Conservation (phyloP, 2,888 invertebrate genomes). For the Cepaea hortensis region DNA sequence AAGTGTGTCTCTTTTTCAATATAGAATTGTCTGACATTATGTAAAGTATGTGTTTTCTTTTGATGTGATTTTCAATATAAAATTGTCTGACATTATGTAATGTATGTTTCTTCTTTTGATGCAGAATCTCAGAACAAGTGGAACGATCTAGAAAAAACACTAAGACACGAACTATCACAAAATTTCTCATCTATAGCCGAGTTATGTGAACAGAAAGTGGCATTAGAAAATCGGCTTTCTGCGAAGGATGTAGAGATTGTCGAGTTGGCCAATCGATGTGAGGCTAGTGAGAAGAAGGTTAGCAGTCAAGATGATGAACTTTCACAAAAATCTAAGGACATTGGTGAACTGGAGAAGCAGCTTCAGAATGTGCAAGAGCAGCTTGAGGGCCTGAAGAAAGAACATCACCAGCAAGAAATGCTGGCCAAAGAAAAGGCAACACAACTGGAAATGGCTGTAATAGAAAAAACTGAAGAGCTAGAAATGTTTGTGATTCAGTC, state of each 20-base stretch:
- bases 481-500: neutral
- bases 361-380: conserved; percentile 8
- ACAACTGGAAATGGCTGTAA: neutral
- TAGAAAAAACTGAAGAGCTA: conserved; percentile 17
- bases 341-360: conserved; percentile 17
- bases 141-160: conserved; percentile 10
- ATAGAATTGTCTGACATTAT: no score
- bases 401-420: neutral
- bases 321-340: neutral
- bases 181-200: neutral
- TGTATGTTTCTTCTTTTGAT: neutral
- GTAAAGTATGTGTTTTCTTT: no score
- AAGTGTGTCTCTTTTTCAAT: neutral
- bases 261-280: neutral
- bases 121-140: conserved; percentile 25
- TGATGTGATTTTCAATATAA: no score
- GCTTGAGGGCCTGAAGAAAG: neutral
- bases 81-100: no score
- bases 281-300: neutral
- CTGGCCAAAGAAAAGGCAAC: neutral
- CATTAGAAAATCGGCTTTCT: neutral
- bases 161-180: neutral
- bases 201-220: neutral
- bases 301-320: conserved; percentile 1
- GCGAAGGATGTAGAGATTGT: conserved; percentile 17